Base-by-base conservation (phyloP, 2,797 vertebrate species). In the Channa striata region DNA sequence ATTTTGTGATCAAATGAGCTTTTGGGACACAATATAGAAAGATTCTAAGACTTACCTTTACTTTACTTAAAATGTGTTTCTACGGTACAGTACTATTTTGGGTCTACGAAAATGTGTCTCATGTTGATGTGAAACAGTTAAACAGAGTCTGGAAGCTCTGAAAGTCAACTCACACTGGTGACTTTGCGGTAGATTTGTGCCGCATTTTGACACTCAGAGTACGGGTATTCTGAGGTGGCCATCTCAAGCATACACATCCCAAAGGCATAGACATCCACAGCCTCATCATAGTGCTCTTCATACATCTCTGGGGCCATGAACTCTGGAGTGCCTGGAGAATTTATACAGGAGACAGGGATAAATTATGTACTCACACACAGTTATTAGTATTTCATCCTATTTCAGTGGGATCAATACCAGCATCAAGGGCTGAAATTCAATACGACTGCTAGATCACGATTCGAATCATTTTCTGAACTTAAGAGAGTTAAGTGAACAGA, bases 231-330 rank as follows among this genome's bases (percentile, higher is more conserved):
- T 11, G 98, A 99, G 50, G 98, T 99, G 81, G 98, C 98, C 98
- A 99, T 99, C 94, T 99, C 98, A 84, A 99, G 87, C 98, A 99
- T 99, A 82, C 98, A 99, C 98, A 99, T 99, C 74, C 98, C 98
- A 37, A 99, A 99, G 6, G 98, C 98, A 0, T 99, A 99, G 59
- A 99, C 98, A 5, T 99, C 98, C 68, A 99, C 98, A 0, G 96
- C 95, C 82, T 99, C 98, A 8, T 99, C 97, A 0, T 99, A 99
- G 87, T 99, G 97, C 47, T 99, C 98, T 86, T 99, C 98, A 0
- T 99, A 99, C 98, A 99, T 99, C 90, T 99, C 98, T 0, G 98
- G 98, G 1, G 98, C 98, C 98, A 99, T 99, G 90, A 99, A 99
- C 89, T 99, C 98, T 0, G 98, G 98, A 47, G 98, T 99, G 25